These are phyloP conservation scores for Cephus pulcher DNA, from an alignment of 2,888 invertebrate species.

Conservation along the genomic window DNA sequence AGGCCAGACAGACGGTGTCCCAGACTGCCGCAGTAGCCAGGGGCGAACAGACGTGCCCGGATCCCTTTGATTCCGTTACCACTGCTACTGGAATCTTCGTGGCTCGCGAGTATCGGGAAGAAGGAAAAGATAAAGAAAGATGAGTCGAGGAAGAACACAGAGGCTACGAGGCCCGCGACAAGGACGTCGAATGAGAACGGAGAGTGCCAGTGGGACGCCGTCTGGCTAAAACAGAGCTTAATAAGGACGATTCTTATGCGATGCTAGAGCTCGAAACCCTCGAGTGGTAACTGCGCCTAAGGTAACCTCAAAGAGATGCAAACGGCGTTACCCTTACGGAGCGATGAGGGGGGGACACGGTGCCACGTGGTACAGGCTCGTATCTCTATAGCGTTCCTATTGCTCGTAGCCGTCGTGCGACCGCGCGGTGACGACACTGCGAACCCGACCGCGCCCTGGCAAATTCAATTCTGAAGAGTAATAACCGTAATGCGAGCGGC, in stretches of 20 bases:
- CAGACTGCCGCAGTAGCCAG: background rate
- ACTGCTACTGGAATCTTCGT: no score
- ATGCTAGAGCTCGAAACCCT: background rate
- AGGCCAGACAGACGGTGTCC: background rate
- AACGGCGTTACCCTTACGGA: conserved; percentile 20
- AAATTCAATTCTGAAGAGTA: conserved; percentile 17
- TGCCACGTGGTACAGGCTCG: background rate
- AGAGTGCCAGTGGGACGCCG: background rate
- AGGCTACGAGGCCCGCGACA: background rate
- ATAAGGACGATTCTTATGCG: conserved; percentile 30
- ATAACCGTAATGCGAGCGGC: conserved; percentile 11
- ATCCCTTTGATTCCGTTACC: no score
- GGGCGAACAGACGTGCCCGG: background rate
- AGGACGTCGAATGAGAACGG: background rate
- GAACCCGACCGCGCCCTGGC: background rate
- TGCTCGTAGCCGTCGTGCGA: background rate
- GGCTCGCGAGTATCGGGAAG: background rate
- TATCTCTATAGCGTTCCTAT: background rate
- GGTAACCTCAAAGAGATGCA: conserved; percentile 29
- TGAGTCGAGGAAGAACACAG: background rate
- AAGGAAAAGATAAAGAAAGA: no score
- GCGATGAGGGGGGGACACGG: background rate
- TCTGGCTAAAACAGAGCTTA: conserved; percentile 9
- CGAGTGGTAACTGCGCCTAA: conserved; percentile 16
- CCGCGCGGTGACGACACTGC: background rate